These are phyloP conservation scores for Ceraclea dissimilis DNA, from an alignment of 2,888 invertebrate genomes.

Conservation along the genomic window DNA sequence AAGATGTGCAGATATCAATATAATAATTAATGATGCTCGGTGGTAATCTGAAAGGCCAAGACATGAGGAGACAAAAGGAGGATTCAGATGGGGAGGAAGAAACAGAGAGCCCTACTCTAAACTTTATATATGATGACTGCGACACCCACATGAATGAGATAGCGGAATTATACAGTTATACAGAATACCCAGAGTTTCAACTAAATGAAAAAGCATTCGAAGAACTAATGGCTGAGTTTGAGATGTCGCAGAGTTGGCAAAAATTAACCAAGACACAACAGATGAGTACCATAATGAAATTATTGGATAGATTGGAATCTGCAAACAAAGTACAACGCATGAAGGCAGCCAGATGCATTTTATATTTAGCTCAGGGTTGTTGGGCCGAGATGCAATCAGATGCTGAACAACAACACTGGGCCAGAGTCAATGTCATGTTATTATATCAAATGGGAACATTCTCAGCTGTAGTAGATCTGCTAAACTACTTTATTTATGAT, in stretches of 20 bases:
- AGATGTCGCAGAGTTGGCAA: constrained; percentile 77
- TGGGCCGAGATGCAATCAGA: constrained; percentile 92
- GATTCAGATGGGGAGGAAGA: constrained; percentile 59
- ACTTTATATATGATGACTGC: constrained; percentile 87
- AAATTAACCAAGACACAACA: constrained; percentile 60
- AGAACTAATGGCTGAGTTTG: constrained; percentile 81
- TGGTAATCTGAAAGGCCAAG: constrained; percentile 7
- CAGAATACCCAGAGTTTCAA: constrained; percentile 90
- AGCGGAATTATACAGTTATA: constrained; percentile 97
- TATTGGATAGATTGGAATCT: constrained; percentile 87
- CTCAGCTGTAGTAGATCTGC: constrained; percentile 80
- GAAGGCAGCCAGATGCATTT: constrained; percentile 83
- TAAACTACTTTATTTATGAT: constrained; percentile 92
- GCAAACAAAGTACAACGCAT: constrained; percentile 75
- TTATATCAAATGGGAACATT: constrained; percentile 88
- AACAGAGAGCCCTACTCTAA: constrained; percentile 73
- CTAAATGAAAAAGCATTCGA: constrained; percentile 87
- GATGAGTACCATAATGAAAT: constrained; percentile 71
- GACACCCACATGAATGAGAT: constrained; percentile 87
- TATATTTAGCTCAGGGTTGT: constrained; percentile 93
- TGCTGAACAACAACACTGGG: constrained; percentile 80
- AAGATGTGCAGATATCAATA: too few relatives aligned
- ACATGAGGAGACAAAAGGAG: constrained; percentile 52
- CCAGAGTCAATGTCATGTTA: constrained; percentile 76
- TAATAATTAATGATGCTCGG: not conserved